A percentile compares a stretch with the other conserved stretches of the same genome.
Evolutionary conservation across 2,888 invertebrate species (phyloP).

Genomic region (Artemia sinica): DNA sequence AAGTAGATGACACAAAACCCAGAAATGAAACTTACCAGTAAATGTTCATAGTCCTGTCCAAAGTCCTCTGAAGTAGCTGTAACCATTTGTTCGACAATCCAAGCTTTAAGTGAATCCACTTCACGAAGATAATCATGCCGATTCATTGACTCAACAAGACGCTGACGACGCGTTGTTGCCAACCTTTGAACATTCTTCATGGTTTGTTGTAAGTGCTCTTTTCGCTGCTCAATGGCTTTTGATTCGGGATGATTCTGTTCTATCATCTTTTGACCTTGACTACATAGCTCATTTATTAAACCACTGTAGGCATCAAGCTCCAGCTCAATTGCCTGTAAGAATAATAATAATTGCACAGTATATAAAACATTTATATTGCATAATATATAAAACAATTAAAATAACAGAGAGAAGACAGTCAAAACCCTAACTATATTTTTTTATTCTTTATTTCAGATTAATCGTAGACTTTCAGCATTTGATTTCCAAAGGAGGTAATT

Average conservation of each 20-base stretch:
- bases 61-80: constrained; percentile 80
- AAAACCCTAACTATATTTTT: too few relatives aligned
- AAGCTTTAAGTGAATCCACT: constrained; percentile 70
- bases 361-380: too few relatives aligned
- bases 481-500: too few relatives aligned
- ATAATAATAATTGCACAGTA: constrained; percentile 17
- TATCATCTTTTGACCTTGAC: constrained; percentile 63
- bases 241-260: constrained; percentile 63
- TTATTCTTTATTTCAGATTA: too few relatives aligned
- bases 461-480: too few relatives aligned
- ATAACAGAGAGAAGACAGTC: too few relatives aligned
- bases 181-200: constrained; percentile 60
- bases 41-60: constrained; percentile 81
- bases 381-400: too few relatives aligned
- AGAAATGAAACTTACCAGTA: constrained; percentile 40
- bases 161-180: constrained; percentile 58
- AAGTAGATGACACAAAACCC: too few relatives aligned
- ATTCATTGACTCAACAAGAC: constrained; percentile 75
- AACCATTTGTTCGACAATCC: constrained; percentile 78
- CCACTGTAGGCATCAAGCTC: constrained; percentile 80
- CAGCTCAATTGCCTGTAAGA: constrained; percentile 55
- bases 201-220: constrained; percentile 55
- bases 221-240: constrained; percentile 56
- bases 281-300: constrained; percentile 79
- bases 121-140: constrained; percentile 79